phyloP scores from a whole-genome alignment of 2,113 vertebrate species.

The Felis catus region DNA sequence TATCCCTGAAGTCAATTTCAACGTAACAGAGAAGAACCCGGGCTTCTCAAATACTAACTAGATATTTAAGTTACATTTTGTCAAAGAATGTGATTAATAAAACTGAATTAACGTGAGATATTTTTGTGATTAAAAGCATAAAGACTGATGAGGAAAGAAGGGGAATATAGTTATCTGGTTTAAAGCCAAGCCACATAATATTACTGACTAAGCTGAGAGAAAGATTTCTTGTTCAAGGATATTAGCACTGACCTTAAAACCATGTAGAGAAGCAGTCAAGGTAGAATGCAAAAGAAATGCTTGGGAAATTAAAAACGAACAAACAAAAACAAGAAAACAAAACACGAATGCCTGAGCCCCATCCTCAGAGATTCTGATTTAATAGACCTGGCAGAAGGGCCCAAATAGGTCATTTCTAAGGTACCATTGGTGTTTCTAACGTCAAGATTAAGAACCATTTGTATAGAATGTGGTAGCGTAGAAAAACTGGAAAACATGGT shows the following conservation, averaged over 20 bases:
- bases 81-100: constrained; percentile 27
- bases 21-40: background rate
- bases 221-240: background rate
- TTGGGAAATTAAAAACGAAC: background rate
- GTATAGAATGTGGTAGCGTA: background rate
- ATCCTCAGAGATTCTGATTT: constrained; percentile 27
- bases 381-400: background rate
- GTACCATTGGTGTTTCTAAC: background rate
- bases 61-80: background rate
- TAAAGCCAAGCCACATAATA: background rate
- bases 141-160: background rate
- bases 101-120: background rate
- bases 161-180: background rate
- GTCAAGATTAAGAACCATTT: background rate
- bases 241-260: constrained; percentile 18
- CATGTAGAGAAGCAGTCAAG: background rate
- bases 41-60: background rate
- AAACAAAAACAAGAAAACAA: background rate
- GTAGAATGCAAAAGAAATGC: background rate
- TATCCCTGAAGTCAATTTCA: background rate
- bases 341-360: background rate
- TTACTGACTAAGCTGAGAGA: constrained; percentile 3
- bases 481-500: background rate
- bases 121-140: constrained; percentile 5
- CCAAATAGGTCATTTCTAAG: background rate